These are phyloP conservation scores for Punctoribates punctum DNA, from an alignment of 2,888 invertebrate genomes.

Conservation along the genomic window DNA sequence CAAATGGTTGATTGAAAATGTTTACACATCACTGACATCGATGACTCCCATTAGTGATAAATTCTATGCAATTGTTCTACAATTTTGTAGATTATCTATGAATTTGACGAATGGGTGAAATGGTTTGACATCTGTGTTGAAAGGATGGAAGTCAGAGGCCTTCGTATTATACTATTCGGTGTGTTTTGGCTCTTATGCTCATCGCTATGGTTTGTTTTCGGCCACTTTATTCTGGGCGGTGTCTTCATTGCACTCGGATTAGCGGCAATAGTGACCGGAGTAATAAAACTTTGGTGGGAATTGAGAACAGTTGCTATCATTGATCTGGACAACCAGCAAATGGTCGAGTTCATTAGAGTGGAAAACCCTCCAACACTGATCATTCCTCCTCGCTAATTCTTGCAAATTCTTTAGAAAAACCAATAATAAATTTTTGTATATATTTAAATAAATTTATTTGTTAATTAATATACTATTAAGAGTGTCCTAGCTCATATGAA, in stretches of 20 bases:
- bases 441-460: background rate
- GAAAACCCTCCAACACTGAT: background rate
- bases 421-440: too few relatives aligned
- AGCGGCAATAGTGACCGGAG: background rate
- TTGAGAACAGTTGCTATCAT: background rate
- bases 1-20: too few relatives aligned
- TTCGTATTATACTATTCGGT: background rate
- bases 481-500: background rate
- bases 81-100: background rate
- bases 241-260: background rate
- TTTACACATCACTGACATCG: too few relatives aligned
- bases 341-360: background rate
- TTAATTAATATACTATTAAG: background rate
- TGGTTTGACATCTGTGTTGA: too few relatives aligned
- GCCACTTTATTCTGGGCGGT: background rate
- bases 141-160: background rate
- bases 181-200: background rate
- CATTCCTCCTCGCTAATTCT: background rate
- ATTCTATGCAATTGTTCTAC: background rate
- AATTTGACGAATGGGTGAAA: background rate
- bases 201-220: background rate
- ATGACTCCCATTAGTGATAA: too few relatives aligned
- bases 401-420: background rate
- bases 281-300: background rate
- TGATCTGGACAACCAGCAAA: slow-evolving; percentile 2